phyloP scores from a whole-genome alignment of 1,140 invertebrate genomes.

The Acromyrmex charruanus region DNA sequence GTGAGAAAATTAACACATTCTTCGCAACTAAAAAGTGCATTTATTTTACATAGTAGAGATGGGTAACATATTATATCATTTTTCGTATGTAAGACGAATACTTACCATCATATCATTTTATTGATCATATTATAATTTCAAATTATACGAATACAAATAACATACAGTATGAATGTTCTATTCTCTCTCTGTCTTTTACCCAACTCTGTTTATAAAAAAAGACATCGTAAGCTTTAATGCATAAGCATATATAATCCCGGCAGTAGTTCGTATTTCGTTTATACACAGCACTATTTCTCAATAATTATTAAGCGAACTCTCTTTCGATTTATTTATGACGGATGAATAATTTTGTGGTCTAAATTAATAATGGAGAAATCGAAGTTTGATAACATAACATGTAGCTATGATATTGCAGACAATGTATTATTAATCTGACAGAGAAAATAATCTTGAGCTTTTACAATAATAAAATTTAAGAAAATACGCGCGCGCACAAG shows the following conservation, averaged over 20 bases:
- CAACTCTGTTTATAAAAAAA: slow-evolving; percentile 17
- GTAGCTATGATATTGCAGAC: neutral
- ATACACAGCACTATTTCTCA: slow-evolving; percentile 27
- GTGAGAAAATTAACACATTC: neutral
- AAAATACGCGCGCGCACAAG: neutral
- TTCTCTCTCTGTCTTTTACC: slow-evolving; percentile 11
- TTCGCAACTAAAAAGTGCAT: slow-evolving; percentile 2
- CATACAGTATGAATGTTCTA: neutral
- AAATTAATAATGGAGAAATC: slow-evolving; percentile 29
- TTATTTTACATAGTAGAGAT: slow-evolving; percentile 10
- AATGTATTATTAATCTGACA: slow-evolving; percentile 9
- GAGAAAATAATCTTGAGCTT: slow-evolving; percentile 18
- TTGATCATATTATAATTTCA: slow-evolving; percentile 33
- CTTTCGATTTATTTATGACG: neutral
- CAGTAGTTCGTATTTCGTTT: slow-evolving; percentile 5
- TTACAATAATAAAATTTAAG: slow-evolving; percentile 25
- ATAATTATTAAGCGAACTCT: neutral
- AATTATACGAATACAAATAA: slow-evolving; percentile 24
- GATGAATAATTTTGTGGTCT: slow-evolving; percentile 38
- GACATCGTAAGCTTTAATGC: slow-evolving; percentile 8
- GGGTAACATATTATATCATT: slow-evolving; percentile 16
- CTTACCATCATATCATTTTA: slow-evolving; percentile 26
- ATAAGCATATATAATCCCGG: slow-evolving; percentile 6
- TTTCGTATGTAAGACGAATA: neutral
- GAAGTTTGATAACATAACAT: slow-evolving; percentile 33